Conservation (phyloP, 2,888 invertebrate genomes). For the Acrobasis consociella region DNA sequence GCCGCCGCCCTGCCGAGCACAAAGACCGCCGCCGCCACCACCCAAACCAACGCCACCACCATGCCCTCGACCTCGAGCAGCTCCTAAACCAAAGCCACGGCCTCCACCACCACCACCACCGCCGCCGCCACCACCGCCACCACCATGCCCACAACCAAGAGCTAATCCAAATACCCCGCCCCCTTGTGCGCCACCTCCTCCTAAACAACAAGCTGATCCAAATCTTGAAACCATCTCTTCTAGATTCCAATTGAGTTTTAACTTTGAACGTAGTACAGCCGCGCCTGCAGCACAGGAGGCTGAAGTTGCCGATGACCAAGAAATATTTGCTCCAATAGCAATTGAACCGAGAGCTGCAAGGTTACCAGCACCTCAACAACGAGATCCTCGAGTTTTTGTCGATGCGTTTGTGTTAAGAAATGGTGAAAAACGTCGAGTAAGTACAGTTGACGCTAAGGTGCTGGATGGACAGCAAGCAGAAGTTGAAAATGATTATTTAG, state of each 20-base stretch:
- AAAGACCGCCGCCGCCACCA: slow-evolving; percentile 44
- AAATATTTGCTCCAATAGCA: slow-evolving; percentile 51
- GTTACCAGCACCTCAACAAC: slow-evolving; percentile 57
- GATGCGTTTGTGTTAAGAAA: slow-evolving; percentile 73
- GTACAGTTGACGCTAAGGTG: slow-evolving; percentile 63
- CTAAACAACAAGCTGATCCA: slow-evolving; percentile 51
- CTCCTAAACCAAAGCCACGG: slow-evolving; percentile 49
- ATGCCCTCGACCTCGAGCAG: slow-evolving; percentile 64
- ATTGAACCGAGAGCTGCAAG: slow-evolving; percentile 67
- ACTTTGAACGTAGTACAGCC: slow-evolving; percentile 63
- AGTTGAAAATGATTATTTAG: slow-evolving; percentile 59
- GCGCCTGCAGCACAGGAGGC: slow-evolving; percentile 43
- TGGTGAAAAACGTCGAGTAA: slow-evolving; percentile 68
- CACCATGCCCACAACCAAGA: slow-evolving; percentile 62
- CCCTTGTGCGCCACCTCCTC: slow-evolving; percentile 54
- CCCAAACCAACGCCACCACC: slow-evolving; percentile 55
- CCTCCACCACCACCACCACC: slow-evolving; percentile 49
- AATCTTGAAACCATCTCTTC: slow-evolving; percentile 65
- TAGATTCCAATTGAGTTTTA: slow-evolving; percentile 68
- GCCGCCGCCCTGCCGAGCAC: slow-evolving; percentile 45
- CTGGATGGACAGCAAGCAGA: slow-evolving; percentile 43
- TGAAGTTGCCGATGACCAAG: slow-evolving; percentile 37
- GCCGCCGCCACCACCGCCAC: slow-evolving; percentile 54
- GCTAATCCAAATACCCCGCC: slow-evolving; percentile 66
- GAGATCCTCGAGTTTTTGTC: slow-evolving; percentile 68